Evolutionary conservation across 2,113 vertebrate species (phyloP), one percentile per base, ranked within the genome.

Genomic region (Coptodon rendalli): DNA sequence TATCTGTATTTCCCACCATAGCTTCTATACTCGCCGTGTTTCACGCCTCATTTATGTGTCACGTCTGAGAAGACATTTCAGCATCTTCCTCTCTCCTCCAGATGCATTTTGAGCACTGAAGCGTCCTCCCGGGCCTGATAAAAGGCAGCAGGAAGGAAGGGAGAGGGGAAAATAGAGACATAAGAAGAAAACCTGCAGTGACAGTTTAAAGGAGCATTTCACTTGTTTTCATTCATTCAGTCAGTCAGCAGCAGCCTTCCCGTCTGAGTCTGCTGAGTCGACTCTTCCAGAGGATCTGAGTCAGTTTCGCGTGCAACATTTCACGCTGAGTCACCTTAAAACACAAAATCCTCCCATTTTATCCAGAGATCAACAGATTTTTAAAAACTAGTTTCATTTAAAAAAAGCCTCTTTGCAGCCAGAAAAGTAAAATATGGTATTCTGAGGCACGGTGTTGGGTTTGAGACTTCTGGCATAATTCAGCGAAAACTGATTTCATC

Each of bases 261-360:
- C 78, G 48, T 54, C 34, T 9, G 82, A 59, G 38, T 54, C 19
- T 89, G 87, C 86, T 87, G 86, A 86, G 53, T 88, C 57, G 16
- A 0, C 68, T 5, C 19, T 43, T 71, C 7, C 7, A 27, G n/a
- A 80, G 84, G 86, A 89, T 88, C 84, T 89, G 85, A 91, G 71
- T 87, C 87, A 86, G 71, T 45, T 68, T 31, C 48, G 3, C 16
- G 9, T 5, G 9, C 45, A 59, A 29, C 16, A 2, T 6, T 57
- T 57, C 12, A 12, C 3, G 12, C 24, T 52, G 43, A 78, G 6
- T 78, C 71, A 50, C 71, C 24, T 48, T 29, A 48, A 48, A 17
- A 48, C 40, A 19, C 71, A 76, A 7, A 29, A 17, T 76, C 4
- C 9, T 48, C 68, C 68, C 43, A 11, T 48, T 76, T 76, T 48